phyloP scores from a whole-genome alignment of 2,113 vertebrate species.

The Labrus mixtus region DNA sequence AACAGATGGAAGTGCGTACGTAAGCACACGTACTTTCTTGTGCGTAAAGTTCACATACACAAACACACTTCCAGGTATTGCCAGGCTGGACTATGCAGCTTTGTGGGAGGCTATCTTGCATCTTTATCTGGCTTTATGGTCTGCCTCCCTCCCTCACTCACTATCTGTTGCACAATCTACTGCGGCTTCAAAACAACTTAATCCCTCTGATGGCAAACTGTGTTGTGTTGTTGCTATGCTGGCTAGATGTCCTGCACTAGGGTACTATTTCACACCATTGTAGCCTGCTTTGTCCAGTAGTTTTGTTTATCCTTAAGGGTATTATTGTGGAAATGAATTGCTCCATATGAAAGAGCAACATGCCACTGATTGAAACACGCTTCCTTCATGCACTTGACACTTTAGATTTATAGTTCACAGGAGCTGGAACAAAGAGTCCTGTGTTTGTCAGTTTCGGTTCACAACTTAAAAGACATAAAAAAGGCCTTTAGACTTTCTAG shows the following conservation, averaged over 20 bases:
- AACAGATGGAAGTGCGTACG: constrained; percentile 59
- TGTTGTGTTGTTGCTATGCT: constrained; percentile 73
- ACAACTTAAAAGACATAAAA: constrained; percentile 40
- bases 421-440: constrained; percentile 61
- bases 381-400: constrained; percentile 57
- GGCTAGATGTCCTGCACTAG: constrained; percentile 66
- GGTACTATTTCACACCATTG: constrained; percentile 80
- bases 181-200: constrained; percentile 71
- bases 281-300: constrained; percentile 61
- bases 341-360: constrained; percentile 50
- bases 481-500: constrained; percentile 37
- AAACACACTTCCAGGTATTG: constrained; percentile 49
- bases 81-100: constrained; percentile 42
- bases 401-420: constrained; percentile 48
- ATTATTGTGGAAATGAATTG: constrained; percentile 55
- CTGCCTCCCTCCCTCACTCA: constrained; percentile 44
- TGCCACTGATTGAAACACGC: constrained; percentile 67
- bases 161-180: constrained; percentile 71
- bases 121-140: constrained; percentile 52
- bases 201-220: constrained; percentile 70
- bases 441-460: constrained; percentile 62
- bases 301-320: constrained; percentile 66
- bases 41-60: constrained; percentile 29
- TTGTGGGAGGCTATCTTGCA: constrained; percentile 63
- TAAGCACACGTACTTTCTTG: constrained; percentile 37